phyloP scores from a whole-genome alignment of 2,797 vertebrate genomes.

The Onychomys torridus region DNA sequence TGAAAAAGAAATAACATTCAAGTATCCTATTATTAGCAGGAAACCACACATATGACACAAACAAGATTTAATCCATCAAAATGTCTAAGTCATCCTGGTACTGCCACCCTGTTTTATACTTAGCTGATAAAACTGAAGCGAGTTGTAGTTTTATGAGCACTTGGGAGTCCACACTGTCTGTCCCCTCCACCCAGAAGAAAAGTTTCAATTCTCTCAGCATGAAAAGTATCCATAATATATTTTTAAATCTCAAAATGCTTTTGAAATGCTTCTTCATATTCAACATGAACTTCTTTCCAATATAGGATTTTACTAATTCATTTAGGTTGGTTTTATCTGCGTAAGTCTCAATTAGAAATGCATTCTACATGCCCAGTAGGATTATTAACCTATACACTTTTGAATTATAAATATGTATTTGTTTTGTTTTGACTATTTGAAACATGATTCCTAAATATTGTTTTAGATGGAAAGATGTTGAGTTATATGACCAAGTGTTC shows the following conservation, averaged over 20 bases:
- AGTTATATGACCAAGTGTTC: fast-evolving
- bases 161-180: too few relatives aligned
- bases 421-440: not conserved
- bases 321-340: not conserved
- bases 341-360: not conserved
- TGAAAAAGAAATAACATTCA: not conserved
- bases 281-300: not conserved
- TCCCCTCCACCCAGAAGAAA: too few relatives aligned
- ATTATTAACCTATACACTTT: not conserved
- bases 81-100: not conserved
- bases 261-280: not conserved
- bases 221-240: not conserved
- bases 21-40: not conserved
- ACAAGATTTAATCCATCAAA: not conserved
- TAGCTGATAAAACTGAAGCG: not conserved
- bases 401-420: not conserved
- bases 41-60: not conserved
- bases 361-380: not conserved
- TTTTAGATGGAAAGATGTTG: not conserved
- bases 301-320: not conserved
- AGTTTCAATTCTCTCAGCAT: not conserved
- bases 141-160: not conserved
- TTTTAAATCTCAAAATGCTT: not conserved
- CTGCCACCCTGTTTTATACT: too few relatives aligned
- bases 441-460: not conserved